These are phyloP conservation scores for Periophthalmus modestus DNA, from an alignment of 2,113 vertebrate genomes.

Conservation along the genomic window DNA sequence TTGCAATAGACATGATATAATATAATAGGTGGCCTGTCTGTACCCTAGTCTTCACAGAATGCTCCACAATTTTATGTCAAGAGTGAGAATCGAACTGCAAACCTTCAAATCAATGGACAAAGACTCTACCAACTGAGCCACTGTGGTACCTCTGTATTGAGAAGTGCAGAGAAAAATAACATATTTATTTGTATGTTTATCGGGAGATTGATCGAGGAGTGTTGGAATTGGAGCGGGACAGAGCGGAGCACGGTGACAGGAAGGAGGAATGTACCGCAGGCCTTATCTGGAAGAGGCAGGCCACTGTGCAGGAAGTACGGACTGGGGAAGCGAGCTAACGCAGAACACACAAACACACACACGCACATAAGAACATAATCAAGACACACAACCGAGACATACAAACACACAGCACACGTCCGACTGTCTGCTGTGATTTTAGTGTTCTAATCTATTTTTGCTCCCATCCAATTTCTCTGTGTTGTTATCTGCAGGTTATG, in stretches of 20 bases:
- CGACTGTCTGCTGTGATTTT: constrained; percentile 24
- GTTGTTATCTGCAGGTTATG: constrained; percentile 38
- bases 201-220: constrained; percentile 59
- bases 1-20: too few species aligned
- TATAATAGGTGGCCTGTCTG: too few species aligned
- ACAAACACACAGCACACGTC: constrained; percentile 37
- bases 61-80: too few species aligned
- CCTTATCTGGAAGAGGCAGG: constrained; percentile 80
- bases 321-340: constrained; percentile 66
- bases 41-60: too few species aligned
- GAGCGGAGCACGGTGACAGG: constrained; percentile 52
- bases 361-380: background rate
- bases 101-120: too few species aligned
- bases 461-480: constrained; percentile 9
- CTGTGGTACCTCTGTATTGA: constrained; percentile 4
- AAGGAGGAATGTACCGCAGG: constrained; percentile 64
- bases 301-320: constrained; percentile 71
- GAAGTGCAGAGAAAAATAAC: constrained; percentile 31
- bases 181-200: constrained; percentile 72
- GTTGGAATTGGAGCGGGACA: constrained; percentile 56
- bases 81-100: too few species aligned
- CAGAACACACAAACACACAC: constrained; percentile 38
- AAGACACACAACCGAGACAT: constrained; percentile 35
- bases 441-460: constrained; percentile 10
- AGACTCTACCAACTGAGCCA: too few species aligned